Percentiles rank a stretch among this genome's conserved stretches.
These are phyloP conservation scores for Climacteris rufus DNA, from an alignment of 2,113 vertebrate species.

Conservation along the genomic window DNA sequence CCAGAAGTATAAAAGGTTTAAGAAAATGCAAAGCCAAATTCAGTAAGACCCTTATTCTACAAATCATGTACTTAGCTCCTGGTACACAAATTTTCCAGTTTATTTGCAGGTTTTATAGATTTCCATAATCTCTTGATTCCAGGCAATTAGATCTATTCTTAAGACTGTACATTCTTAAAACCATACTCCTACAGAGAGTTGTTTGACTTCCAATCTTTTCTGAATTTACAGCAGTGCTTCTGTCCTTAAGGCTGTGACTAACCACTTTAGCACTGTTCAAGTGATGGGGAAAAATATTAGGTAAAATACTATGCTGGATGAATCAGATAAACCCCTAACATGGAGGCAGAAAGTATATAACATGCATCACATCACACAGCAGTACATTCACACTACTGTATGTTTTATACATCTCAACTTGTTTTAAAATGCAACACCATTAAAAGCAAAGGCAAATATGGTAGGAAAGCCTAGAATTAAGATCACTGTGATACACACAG, in stretches of 20 bases:
- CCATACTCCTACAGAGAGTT: not conserved
- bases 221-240: not conserved
- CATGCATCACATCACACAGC: not conserved
- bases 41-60: not conserved
- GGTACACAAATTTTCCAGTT: not conserved
- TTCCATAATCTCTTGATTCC: not conserved
- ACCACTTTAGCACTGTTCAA: not conserved
- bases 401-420: not conserved
- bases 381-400: not conserved
- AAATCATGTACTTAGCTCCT: not conserved
- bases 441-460: not conserved
- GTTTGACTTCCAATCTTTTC: not conserved
- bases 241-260: not conserved
- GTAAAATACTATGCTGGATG: not conserved
- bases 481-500: not conserved
- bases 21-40: not conserved
- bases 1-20: not conserved
- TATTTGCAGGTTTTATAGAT: not conserved
- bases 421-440: not conserved
- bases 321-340: not conserved
- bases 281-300: not conserved
- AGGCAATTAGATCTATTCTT: not conserved
- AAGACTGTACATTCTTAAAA: not conserved
- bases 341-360: not conserved
- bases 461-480: not conserved